Evolutionary conservation across 2,797 vertebrate species (phyloP), one percentile per base, ranked within the genome.

Genomic region (Myotis vivesi): DNA sequence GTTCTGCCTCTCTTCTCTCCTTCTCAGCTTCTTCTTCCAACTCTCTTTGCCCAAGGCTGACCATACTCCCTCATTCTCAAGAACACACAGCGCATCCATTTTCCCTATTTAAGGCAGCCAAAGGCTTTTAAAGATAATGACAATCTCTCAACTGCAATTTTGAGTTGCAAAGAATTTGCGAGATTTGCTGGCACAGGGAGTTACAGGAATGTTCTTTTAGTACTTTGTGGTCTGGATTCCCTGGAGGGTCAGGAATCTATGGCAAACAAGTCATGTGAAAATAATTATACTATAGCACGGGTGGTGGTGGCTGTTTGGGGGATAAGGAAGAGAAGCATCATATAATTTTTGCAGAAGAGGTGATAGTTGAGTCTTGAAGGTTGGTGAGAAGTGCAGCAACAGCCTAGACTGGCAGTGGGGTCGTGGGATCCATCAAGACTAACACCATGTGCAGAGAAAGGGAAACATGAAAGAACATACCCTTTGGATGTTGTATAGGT

Each of bases 151-250:
- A 83, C 91, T 83, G 75, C 85, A 94, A 85, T 89, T 96, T 69
- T 86, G 90, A 97, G 85, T 94, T 91, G 71, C 92, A 94, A 97
- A 94, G 95, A 94, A 95, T 96, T 93, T 92, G 93, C 79, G 87
- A 72, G 88, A 80, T 86, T 96, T 91, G 59, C 92, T 93, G 92
- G 96, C 87, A 93, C n/a, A 57, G 82, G 93, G 69, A 79, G 64
- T 95, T 95, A 93, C 20, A 85, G 94, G 89, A 96, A 92, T 94
- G 86, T 93, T 94, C 94, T 82, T 81, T 91, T 90, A 71, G 86
- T 55, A 64, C 79, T 96, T 92, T 95, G 81, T 88, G 91, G 86
- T 96, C 89, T 88, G 81, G 93, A 93, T 41, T 87, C 73, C 75
- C 72, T 49, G 5, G 90, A 88, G 82, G 79, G 64, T 57, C 86